phyloP scores from a whole-genome alignment of 2,113 vertebrate species.

The Rostratula benghalensis region DNA sequence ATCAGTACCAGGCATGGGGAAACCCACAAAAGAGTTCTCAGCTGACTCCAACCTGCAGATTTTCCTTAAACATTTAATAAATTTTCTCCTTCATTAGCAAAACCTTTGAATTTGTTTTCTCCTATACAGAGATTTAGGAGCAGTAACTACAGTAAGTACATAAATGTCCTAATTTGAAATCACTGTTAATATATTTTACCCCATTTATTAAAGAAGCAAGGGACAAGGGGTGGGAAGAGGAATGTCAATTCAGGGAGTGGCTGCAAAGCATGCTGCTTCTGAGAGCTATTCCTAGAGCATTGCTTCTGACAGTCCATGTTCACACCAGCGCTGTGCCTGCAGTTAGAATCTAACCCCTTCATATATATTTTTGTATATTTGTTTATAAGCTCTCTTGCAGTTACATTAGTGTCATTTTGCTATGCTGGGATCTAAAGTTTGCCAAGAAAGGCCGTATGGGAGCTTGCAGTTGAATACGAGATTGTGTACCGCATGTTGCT shows the following conservation, averaged over 20 bases:
- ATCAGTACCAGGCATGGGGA: background rate
- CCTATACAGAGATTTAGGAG: background rate
- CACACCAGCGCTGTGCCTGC: rapidly evolving
- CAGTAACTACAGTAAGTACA: background rate
- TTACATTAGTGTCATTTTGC: background rate
- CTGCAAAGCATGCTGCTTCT: background rate
- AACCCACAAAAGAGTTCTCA: background rate
- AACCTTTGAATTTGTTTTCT: background rate
- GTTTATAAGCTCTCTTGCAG: background rate
- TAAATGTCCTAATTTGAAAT: background rate
- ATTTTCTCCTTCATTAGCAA: background rate
- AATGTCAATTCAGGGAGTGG: background rate
- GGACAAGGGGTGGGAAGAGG: too few relatives aligned
- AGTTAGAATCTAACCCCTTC: background rate
- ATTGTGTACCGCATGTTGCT: background rate
- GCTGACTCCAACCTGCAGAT: background rate
- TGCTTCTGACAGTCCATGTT: background rate
- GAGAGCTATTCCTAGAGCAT: background rate
- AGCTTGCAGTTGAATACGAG: background rate
- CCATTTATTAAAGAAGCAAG: background rate
- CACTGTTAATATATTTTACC: background rate
- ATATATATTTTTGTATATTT: background rate
- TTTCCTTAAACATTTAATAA: background rate
- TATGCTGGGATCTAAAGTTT: background rate
- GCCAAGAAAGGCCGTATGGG: background rate